Conservation (phyloP, 2,888 invertebrate genomes). For the Eilema caniola region DNA sequence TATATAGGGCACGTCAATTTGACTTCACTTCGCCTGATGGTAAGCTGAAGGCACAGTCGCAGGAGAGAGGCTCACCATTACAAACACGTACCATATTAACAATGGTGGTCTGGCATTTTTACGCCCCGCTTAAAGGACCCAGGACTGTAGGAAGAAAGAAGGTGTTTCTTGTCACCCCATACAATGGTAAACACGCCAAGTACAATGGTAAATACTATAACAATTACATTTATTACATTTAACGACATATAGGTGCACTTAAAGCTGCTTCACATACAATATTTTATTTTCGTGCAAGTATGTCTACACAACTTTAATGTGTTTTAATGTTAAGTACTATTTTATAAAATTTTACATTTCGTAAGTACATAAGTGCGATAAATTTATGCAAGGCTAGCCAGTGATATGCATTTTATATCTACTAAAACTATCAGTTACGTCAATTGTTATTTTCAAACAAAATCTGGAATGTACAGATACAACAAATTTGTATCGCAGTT, state of each 20-base stretch:
- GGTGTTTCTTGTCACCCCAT: not conserved
- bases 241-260: conserved; percentile 39
- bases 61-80: too few species aligned
- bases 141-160: too few species aligned
- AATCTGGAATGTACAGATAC: conserved; percentile 59
- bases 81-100: too few species aligned
- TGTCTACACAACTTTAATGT: conserved; percentile 35
- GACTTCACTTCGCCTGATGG: too few species aligned
- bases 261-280: conserved; percentile 45
- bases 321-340: conserved; percentile 55
- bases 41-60: too few species aligned
- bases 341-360: conserved; percentile 56
- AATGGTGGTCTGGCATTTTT: too few species aligned
- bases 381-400: conserved; percentile 66
- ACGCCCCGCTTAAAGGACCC: too few species aligned
- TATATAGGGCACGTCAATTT: too few species aligned
- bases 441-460: conserved; percentile 44
- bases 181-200: conserved; percentile 8
- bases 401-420: conserved; percentile 69
- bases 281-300: conserved; percentile 34
- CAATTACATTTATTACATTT: conserved; percentile 29
- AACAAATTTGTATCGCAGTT: conserved; percentile 36
- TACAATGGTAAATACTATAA: conserved; percentile 13
- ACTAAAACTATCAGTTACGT: conserved; percentile 47
- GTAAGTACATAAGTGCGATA: conserved; percentile 67